These are phyloP conservation scores for Irena cyanogastra DNA, from an alignment of 2,113 vertebrate species.

Conservation along the genomic window DNA sequence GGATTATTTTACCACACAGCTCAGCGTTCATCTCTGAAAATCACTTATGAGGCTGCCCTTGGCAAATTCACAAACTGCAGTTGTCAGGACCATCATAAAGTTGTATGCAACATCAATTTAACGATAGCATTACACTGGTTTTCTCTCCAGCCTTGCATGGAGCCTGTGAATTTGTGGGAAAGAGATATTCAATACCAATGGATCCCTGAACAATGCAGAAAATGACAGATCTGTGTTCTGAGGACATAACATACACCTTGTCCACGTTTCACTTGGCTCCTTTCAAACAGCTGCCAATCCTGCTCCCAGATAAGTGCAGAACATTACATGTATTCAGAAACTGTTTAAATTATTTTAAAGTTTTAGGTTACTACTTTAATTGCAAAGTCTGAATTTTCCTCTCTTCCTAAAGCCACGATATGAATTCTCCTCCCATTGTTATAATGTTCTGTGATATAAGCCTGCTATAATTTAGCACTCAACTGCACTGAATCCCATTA, in stretches of 20 bases:
- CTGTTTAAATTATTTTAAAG: conserved; percentile 67
- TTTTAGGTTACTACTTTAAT: conserved; percentile 68
- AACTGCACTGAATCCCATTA: conserved; percentile 45
- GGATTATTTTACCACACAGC: conserved; percentile 72
- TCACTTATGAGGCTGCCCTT: conserved; percentile 71
- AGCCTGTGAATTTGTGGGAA: conserved; percentile 86
- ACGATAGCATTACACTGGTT: conserved; percentile 81
- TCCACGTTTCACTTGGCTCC: conserved; percentile 51
- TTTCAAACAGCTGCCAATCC: conserved; percentile 58
- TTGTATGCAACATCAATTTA: conserved; percentile 89
- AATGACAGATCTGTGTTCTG: conserved; percentile 83
- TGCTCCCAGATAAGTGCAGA: conserved; percentile 56
- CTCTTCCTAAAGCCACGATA: conserved; percentile 49
- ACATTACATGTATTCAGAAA: conserved; percentile 61
- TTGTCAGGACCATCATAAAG: conserved; percentile 76
- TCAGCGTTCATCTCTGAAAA: conserved; percentile 53
- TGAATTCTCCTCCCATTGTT: conserved; percentile 50
- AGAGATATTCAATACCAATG: conserved; percentile 87
- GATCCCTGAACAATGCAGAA: conserved; percentile 84
- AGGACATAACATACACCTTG: conserved; percentile 65
- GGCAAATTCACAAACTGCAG: conserved; percentile 68
- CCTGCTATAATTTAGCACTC: conserved; percentile 56
- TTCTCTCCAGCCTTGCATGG: conserved; percentile 71
- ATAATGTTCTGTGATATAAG: conserved; percentile 52
- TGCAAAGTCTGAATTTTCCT: conserved; percentile 53